phyloP scores from a whole-genome alignment of 2,797 vertebrate species.

The Hemitrygon akajei region DNA sequence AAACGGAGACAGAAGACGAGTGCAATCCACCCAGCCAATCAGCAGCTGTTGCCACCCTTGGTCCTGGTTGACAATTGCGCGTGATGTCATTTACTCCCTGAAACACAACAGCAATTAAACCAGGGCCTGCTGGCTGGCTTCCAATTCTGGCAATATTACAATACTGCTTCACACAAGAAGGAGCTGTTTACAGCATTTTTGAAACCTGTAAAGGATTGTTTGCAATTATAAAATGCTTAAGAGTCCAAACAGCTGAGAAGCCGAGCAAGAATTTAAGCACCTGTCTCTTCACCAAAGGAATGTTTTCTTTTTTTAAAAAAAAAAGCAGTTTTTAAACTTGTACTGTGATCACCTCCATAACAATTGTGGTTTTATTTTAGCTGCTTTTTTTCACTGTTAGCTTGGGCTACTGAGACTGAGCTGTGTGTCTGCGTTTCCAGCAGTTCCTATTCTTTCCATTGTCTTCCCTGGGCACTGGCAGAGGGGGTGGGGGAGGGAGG shows the following conservation, averaged over 20 bases:
- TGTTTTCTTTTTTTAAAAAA: background rate
- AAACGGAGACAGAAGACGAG: slow-evolving; percentile 76
- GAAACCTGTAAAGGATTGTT: slow-evolving; percentile 24
- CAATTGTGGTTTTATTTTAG: background rate
- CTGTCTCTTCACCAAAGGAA: slow-evolving; percentile 39
- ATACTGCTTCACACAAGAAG: slow-evolving; percentile 40
- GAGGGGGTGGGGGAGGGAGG: background rate
- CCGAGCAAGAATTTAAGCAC: slow-evolving; percentile 46
- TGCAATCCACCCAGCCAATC: slow-evolving; percentile 67
- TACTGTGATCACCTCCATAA: slow-evolving; percentile 30
- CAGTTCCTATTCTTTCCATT: background rate
- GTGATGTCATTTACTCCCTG: slow-evolving; percentile 53
- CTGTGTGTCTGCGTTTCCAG: background rate
- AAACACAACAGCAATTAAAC: slow-evolving; percentile 46
- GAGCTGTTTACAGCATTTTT: slow-evolving; percentile 32
- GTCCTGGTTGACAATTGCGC: slow-evolving; percentile 83
- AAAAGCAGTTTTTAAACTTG: slow-evolving; percentile 34
- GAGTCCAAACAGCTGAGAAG: slow-evolving; percentile 44
- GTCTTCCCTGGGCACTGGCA: background rate
- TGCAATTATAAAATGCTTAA: background rate
- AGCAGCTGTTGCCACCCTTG: slow-evolving; percentile 73
- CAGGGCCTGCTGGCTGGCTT: slow-evolving; percentile 50
- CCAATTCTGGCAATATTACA: slow-evolving; percentile 49
- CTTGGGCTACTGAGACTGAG: background rate
- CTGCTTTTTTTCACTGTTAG: background rate